These are phyloP conservation scores for Caenorhabditis sp. DNA, from an alignment of 2,888 invertebrate genomes.

Conservation along the genomic window DNA sequence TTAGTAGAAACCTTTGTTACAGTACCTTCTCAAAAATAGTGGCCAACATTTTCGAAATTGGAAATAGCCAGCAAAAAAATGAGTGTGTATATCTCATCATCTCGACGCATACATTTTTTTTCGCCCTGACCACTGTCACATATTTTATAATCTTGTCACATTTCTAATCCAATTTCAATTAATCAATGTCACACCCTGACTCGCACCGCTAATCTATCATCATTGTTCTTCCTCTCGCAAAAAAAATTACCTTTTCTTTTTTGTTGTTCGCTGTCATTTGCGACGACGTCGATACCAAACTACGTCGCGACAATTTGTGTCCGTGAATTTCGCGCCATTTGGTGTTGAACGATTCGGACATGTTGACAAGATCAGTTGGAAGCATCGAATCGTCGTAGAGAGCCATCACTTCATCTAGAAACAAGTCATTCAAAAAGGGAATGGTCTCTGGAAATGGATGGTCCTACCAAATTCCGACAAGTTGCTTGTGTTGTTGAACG, in stretches of 20 bases:
- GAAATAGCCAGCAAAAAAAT: neutral
- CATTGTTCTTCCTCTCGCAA: too few species aligned
- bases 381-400: conserved; percentile 40
- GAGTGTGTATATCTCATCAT: neutral
- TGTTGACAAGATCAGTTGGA: conserved; percentile 24
- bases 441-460: too few species aligned
- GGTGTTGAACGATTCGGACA: conserved; percentile 52
- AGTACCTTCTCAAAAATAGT: neutral
- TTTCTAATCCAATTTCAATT: neutral
- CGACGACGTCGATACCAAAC: neutral
- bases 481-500: conserved; percentile 19
- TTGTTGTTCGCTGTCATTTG: too few species aligned
- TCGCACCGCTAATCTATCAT: neutral
- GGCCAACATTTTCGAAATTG: neutral
- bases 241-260: neutral
- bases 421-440: neutral
- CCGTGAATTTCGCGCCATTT: conserved; percentile 55
- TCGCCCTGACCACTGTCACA: too few species aligned
- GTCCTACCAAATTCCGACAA: conserved; percentile 51
- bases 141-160: too few species aligned
- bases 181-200: conserved; percentile 5
- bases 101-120: too few species aligned
- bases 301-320: conserved; percentile 17
- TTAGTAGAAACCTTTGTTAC: neutral
- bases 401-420: conserved; percentile 58